These are phyloP conservation scores for Drosophila nigrodunni DNA, from an alignment of 1,140 invertebrate genomes.

Conservation along the genomic window DNA sequence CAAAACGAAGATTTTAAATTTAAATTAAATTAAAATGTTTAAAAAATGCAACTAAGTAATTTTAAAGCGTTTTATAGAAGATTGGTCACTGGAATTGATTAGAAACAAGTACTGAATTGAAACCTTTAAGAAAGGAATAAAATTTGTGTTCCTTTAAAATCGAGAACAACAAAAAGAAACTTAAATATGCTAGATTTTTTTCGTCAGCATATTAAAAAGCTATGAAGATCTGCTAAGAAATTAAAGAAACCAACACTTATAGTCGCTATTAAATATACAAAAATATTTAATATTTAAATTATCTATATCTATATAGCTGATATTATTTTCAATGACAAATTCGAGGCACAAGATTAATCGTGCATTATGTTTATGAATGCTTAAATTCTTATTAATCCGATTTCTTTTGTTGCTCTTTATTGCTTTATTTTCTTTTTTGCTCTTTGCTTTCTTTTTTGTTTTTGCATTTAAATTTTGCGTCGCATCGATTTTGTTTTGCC, in stretches of 20 bases:
- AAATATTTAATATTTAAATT: neutral
- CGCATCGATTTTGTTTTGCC: conserved; percentile 51
- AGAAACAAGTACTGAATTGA: no score
- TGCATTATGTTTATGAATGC: conserved; percentile 34
- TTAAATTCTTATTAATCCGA: conserved; percentile 1
- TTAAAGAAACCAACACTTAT: neutral
- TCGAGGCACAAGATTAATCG: conserved; percentile 2
- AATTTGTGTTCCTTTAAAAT: no score
- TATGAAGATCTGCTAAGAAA: neutral
- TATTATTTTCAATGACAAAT: neutral
- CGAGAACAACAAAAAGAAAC: no score
- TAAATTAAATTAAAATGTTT: no score
- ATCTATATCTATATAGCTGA: conserved; percentile 7
- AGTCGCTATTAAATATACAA: neutral
- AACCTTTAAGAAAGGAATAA: no score
- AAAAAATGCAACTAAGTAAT: no score
- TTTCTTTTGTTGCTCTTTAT: conserved; percentile 39
- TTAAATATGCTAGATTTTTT: no score
- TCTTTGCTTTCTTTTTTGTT: conserved; percentile 27
- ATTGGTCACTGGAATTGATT: no score
- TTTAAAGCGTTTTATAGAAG: no score
- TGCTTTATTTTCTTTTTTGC: conserved; percentile 2
- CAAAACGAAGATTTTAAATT: no score
- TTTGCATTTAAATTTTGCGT: conserved; percentile 59
- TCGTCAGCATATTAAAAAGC: neutral